Percentiles rank a stretch among this genome's conserved stretches.
phyloP scores from a whole-genome alignment of 2,113 vertebrate genomes.

The Datnioides undecimradiatus region DNA sequence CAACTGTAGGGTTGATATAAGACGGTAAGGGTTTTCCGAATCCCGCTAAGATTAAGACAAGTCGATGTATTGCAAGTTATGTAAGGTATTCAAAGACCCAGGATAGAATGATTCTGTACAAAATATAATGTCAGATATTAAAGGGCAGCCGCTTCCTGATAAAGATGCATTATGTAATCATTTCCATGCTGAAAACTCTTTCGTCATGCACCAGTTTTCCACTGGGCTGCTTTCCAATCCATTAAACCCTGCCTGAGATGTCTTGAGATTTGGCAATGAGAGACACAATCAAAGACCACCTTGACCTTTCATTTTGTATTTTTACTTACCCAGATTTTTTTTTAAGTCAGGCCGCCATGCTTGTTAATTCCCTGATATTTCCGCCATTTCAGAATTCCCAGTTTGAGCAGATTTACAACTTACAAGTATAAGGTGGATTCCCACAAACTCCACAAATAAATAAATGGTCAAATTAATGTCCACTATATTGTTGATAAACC shows the following conservation, averaged over 20 bases:
- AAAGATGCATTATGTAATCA: slow-evolving; percentile 43
- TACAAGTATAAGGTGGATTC: slow-evolving; percentile 45
- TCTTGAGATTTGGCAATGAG: slow-evolving; percentile 72
- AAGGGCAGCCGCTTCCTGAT: slow-evolving; percentile 52
- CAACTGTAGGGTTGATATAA: slow-evolving; percentile 38
- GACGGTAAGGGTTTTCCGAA: slow-evolving; percentile 24
- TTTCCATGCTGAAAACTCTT: slow-evolving; percentile 52
- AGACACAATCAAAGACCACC: slow-evolving; percentile 52
- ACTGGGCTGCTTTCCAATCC: slow-evolving; percentile 55
- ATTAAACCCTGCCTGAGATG: slow-evolving; percentile 75
- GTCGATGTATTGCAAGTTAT: slow-evolving; percentile 44
- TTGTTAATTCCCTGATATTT: slow-evolving; percentile 76
- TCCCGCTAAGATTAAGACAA: slow-evolving; percentile 43
- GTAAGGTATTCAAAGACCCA: slow-evolving; percentile 52
- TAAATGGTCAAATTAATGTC: slow-evolving; percentile 68
- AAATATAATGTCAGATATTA: slow-evolving; percentile 43
- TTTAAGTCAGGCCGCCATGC: slow-evolving; percentile 49
- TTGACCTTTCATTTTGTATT: slow-evolving; percentile 33
- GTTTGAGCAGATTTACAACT: slow-evolving; percentile 63
- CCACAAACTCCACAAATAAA: slow-evolving; percentile 69
- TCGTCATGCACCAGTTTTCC: slow-evolving; percentile 47
- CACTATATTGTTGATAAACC: slow-evolving; percentile 46
- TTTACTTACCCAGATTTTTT: slow-evolving; percentile 36
- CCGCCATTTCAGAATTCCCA: slow-evolving; percentile 53
- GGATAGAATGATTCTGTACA: slow-evolving; percentile 61